Conservation (phyloP, 2,797 vertebrate genomes). For the Dallia pectoralis region DNA sequence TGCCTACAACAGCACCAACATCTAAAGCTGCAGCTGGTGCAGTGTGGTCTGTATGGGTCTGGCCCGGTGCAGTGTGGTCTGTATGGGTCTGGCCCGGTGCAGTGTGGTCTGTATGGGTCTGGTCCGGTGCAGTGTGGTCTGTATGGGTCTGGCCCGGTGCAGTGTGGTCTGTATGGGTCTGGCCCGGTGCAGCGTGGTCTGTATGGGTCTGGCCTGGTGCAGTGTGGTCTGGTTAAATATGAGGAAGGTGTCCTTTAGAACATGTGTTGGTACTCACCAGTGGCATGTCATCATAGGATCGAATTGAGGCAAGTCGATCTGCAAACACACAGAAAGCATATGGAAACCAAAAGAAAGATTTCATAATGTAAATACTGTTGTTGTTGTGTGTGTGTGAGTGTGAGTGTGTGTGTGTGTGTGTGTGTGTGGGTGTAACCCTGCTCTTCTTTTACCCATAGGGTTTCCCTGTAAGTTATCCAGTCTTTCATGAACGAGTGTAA, state of each 20-base stretch:
- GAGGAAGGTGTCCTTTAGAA: too few species aligned
- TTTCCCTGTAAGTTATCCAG: constrained; percentile 76
- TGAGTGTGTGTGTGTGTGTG: neutral
- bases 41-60: neutral
- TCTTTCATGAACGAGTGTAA: constrained; percentile 73
- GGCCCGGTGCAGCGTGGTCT: too few species aligned
- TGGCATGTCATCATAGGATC: constrained; percentile 83
- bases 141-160: too few species aligned
- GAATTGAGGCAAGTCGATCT: constrained; percentile 83
- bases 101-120: too few species aligned
- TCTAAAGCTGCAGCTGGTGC: constrained; percentile 42
- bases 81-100: neutral
- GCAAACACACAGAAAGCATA: constrained; percentile 44
- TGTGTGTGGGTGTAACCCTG: neutral
- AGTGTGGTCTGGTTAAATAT: too few species aligned
- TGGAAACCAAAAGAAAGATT: neutral
- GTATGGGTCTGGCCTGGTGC: too few species aligned
- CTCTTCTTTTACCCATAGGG: constrained; percentile 75
- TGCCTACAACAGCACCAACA: constrained; percentile 46
- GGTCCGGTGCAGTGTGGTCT: too few species aligned
- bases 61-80: neutral
- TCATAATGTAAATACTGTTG: neutral
- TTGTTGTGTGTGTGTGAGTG: too few species aligned
- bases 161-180: too few species aligned
- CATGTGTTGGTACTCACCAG: constrained; percentile 81